Base-by-base conservation (phyloP, 2,797 vertebrate genomes). In the Silurus aristotelis region DNA sequence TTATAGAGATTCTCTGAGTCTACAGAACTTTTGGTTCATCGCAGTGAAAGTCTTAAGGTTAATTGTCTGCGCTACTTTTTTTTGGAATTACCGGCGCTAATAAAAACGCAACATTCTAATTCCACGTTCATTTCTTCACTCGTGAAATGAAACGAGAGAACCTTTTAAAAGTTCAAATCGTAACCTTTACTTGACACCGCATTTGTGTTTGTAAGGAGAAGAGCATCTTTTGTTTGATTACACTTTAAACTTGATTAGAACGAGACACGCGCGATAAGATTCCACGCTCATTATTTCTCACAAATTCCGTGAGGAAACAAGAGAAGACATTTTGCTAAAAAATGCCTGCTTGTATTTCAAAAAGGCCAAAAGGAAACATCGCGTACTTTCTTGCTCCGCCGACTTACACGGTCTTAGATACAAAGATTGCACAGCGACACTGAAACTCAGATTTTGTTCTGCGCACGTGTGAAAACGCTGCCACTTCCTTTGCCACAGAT, bases 131-230 rank as follows among this genome's bases (percentile, higher is more conserved):
- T 56, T 76, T 27, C 52, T 52, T 77, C 56, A 15, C 31, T 79
- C 58, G n/a, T 1, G 31, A 15, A 22, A 38, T 2, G 22, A 43
- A 60, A 14, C 76, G 43, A 12, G 27, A 31, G 52, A n/a, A 63
- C 31, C 58, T 61, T 79, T 63, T 63, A 61, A 79, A 56, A 38
- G 56, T 31, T 77, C 27, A 60, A 7, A 13, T 20, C 27, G 19
- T 76, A 76, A 76, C 55, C 75, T 77, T 58, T 77, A 77, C 55
- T 52, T 46, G 58, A 79, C 56, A 63, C 58, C 76, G 3, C 58
- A 0, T 46, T 61, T n/a, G 10, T 43, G 76, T 43, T 61, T 61
- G 31, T 61, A 22, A 43, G 76, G 22, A 22, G 6, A n/a, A 43
- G 76, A 61, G 15, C 12, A 20, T 43, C 3, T 79, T 61, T 43